Evolutionary conservation across 1,140 invertebrate species (phyloP).

Genomic region (Ips typographus): DNA sequence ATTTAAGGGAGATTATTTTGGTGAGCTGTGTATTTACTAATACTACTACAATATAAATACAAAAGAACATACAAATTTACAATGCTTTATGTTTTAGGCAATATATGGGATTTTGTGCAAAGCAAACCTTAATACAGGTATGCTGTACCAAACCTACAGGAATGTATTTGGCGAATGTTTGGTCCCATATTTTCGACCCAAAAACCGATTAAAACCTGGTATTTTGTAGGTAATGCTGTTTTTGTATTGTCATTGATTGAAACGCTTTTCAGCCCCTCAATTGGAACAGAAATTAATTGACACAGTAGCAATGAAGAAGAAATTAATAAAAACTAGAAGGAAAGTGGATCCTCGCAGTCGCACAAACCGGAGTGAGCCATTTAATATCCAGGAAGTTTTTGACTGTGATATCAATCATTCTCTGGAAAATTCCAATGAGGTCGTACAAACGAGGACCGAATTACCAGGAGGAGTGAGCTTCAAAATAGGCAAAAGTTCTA

Average conservation of each 20-base stretch:
- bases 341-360: slow-evolving; percentile 32
- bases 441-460: background rate
- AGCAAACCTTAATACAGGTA: slow-evolving; percentile 15
- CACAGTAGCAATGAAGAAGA: slow-evolving; percentile 38
- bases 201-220: background rate
- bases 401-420: slow-evolving; percentile 32
- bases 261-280: background rate
- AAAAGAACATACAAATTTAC: slow-evolving; percentile 6
- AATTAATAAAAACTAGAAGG: slow-evolving; percentile 41
- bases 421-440: slow-evolving; percentile 11
- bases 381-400: slow-evolving; percentile 41
- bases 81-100: slow-evolving; percentile 26
- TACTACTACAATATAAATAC: background rate
- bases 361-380: slow-evolving; percentile 1
- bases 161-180: slow-evolving; percentile 29
- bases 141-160: slow-evolving; percentile 26
- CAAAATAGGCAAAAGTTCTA: slow-evolving; percentile 23
- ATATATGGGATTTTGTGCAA: slow-evolving; percentile 37
- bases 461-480: background rate
- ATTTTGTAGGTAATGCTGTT: background rate
- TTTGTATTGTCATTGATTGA: background rate
- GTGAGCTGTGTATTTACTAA: slow-evolving; percentile 31
- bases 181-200: slow-evolving; percentile 29
- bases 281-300: slow-evolving; percentile 33
- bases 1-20: slow-evolving; percentile 38